Conservation (phyloP, 2,797 vertebrate species). For the Anniella stebbinsi region DNA sequence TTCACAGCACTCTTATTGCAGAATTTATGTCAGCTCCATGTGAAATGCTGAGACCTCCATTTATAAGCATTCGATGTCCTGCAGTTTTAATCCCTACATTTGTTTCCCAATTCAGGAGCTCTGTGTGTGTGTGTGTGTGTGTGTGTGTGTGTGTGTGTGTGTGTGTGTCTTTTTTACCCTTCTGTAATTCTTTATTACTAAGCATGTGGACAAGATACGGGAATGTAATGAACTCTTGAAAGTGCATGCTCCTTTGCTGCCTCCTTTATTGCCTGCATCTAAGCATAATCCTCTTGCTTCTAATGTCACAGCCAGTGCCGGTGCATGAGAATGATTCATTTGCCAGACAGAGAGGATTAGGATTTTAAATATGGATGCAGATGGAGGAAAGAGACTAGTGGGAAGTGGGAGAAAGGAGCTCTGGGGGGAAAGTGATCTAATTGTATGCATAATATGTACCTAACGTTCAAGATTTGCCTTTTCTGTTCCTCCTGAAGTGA, state of each 20-base stretch:
- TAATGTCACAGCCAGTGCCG: slow-evolving; percentile 45
- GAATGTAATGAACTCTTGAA: slow-evolving; percentile 29
- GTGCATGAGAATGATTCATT: slow-evolving; percentile 48
- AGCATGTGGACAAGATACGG: slow-evolving; percentile 31
- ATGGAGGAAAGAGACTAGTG: background rate
- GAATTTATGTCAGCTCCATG: slow-evolving; percentile 18
- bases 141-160: too few relatives aligned
- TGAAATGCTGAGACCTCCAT: background rate
- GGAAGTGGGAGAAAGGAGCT: background rate
- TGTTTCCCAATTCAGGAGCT: background rate
- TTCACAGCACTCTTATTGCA: slow-evolving; percentile 12
- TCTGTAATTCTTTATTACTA: slow-evolving; percentile 37
- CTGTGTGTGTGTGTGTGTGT: too few relatives aligned
- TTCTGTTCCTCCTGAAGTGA: background rate
- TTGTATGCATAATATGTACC: background rate
- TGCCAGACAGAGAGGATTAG: slow-evolving; percentile 65
- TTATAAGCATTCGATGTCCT: slow-evolving; percentile 6
- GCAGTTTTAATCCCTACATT: slow-evolving; percentile 17
- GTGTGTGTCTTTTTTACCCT: slow-evolving; percentile 8
- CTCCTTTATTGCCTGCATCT: slow-evolving; percentile 24
- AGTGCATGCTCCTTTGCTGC: background rate
- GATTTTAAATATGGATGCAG: slow-evolving; percentile 37
- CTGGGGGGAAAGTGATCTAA: background rate
- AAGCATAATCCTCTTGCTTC: slow-evolving; percentile 56
- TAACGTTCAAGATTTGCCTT: too few relatives aligned